Conservation (phyloP, 2,113 vertebrate species). For the Saccopteryx bilineata region DNA sequence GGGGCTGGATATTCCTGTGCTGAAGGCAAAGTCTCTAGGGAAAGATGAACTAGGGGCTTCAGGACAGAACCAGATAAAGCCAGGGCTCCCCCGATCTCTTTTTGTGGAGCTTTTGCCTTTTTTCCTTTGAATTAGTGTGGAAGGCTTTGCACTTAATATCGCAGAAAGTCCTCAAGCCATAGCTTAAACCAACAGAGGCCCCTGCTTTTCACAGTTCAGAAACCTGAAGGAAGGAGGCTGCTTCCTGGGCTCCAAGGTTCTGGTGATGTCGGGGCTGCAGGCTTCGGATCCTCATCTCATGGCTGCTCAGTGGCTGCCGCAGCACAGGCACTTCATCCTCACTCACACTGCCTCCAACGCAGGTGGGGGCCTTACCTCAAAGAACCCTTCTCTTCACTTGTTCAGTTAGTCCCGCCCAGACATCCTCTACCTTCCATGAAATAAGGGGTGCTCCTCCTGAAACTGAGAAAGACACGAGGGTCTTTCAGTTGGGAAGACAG, state of each 20-base stretch:
- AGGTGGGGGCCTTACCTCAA: neutral
- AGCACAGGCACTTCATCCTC: neutral
- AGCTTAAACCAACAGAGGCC: neutral
- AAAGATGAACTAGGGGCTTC: neutral
- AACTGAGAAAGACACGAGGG: neutral
- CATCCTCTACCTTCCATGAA: neutral
- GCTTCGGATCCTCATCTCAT: neutral
- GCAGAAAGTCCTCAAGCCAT: neutral
- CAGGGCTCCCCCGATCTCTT: neutral
- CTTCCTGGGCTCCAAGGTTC: neutral
- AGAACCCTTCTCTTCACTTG: neutral
- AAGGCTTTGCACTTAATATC: neutral
- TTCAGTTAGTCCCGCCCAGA: neutral
- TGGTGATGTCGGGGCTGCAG: neutral
- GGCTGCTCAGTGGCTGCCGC: neutral
- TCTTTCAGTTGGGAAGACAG: neutral
- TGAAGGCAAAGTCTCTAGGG: neutral
- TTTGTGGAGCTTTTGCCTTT: neutral
- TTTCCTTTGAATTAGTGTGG: neutral
- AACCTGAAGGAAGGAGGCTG: neutral
- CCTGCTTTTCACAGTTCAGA: neutral
- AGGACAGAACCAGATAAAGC: neutral
- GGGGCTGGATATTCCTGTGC: neutral
- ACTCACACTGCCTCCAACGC: neutral
- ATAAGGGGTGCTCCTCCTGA: neutral